phyloP scores from a whole-genome alignment of 2,888 invertebrate genomes.

The Chrysomela aeneicollis region DNA sequence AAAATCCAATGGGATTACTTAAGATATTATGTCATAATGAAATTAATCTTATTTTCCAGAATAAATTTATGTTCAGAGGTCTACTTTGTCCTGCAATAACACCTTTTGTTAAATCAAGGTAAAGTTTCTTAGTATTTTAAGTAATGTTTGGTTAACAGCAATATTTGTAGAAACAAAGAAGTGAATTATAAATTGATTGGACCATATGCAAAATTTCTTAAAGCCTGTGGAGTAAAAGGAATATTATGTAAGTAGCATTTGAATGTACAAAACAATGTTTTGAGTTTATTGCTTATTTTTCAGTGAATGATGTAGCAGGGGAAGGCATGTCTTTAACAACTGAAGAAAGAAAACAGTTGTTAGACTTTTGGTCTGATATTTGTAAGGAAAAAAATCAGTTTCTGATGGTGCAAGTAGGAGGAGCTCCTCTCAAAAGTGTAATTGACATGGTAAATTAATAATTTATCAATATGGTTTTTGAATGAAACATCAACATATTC shows the following conservation, averaged over 20 bases:
- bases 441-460: conserved; percentile 67
- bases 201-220: conserved; percentile 71
- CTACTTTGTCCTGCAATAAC: conserved; percentile 57
- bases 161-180: conserved; percentile 47
- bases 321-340: conserved; percentile 76
- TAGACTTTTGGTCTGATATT: conserved; percentile 71
- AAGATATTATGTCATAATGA: no score
- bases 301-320: conserved; percentile 83
- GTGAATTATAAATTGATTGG: conserved; percentile 46
- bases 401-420: conserved; percentile 79
- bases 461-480: no score
- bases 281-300: conserved; percentile 28
- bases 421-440: conserved; percentile 73
- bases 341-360: conserved; percentile 71
- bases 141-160: neutral
- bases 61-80: conserved; percentile 56
- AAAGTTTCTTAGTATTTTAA: conserved; percentile 23
- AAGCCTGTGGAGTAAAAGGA: conserved; percentile 68
- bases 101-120: conserved; percentile 53
- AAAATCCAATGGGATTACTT: no score
- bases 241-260: conserved; percentile 40
- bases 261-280: neutral
- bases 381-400: conserved; percentile 66
- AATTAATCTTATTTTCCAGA: conserved; percentile 47
- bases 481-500: no score